phyloP scores from a whole-genome alignment of 2,888 invertebrate genomes.

The Harmothoe impar region DNA sequence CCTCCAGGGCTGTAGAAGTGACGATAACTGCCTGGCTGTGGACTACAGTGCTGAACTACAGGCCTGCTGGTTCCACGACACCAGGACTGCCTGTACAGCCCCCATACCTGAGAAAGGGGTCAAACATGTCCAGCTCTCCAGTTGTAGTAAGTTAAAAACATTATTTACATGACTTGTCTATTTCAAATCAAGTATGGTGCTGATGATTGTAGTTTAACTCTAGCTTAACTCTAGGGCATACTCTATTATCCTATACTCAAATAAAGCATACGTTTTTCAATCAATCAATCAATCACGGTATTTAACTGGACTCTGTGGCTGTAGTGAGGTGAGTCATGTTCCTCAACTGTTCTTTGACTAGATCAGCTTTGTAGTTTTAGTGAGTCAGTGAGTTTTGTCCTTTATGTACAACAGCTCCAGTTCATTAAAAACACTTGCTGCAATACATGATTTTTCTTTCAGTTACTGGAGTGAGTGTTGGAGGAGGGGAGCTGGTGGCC shows the following conservation, averaged over 20 bases:
- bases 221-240: no score
- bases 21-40: neutral
- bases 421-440: no score
- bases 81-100: neutral
- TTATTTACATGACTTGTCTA: neutral
- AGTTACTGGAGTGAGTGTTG: constrained; percentile 50
- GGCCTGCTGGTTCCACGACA: constrained; percentile 50
- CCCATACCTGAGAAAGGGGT: neutral
- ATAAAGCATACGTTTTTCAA: no score
- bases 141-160: constrained; percentile 10
- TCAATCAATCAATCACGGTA: no score
- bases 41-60: neutral
- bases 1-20: neutral
- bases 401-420: no score
- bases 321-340: no score
- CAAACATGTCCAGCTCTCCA: constrained; percentile 45
- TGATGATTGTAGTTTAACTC: no score
- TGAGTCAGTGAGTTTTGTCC: no score
- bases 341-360: no score
- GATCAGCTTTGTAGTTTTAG: no score
- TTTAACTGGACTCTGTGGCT: no score
- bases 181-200: neutral
- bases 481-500: neutral
- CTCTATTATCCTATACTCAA: no score
- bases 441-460: neutral